Base-by-base conservation (phyloP, 2,888 invertebrate species). In the Eupelmus urozonus region DNA sequence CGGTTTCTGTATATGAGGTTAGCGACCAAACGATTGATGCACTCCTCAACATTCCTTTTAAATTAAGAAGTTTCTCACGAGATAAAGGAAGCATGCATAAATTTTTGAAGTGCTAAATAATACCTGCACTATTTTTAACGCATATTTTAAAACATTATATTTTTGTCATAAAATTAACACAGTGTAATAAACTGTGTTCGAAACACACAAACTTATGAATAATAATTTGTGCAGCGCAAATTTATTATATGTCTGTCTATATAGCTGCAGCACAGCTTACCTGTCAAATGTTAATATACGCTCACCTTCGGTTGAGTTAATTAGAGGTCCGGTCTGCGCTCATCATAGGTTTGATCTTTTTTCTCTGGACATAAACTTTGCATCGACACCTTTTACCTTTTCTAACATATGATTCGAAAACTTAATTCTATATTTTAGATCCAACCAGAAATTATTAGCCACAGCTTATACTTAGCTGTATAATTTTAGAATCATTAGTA, bases 401-500 rank as follows among this genome's bases (percentile, higher is more conserved):
- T 5, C 5, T 29, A 51, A 49, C 7, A 4, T 29, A 29, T 5
- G 25, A 65, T 51, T 51, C 29, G 9, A 4, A 42, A 62, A 42
- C 11, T 13, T 13, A 62, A 62, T 11, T 23, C 23, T 5, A 62
- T 62, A 34, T 42, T 42, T 29, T 2, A 9, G 20, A 5, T 3
- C 9, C n/a, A 5, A 27, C 4, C 9, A 27, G 16, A 27, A 13
- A 49, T 49, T 13, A 29, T 65, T 65, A 51, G 29, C 34, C 34
- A 13, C 18, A 9, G 51, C 51, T 65, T 29, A 51, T 51, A 45
- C 13, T 4, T 18, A 29, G 1, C 29, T 29, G 7, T 51, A 13
- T 65, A 51, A 65, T 29, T 65, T 65, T 51, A 3, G 51, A 25
- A 49, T 65, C n/a, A n/a, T n/a, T n/a, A n/a, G n/a, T n/a, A n/a